A percentile compares a stretch with the other conserved stretches of the same genome.
Evolutionary conservation across 2,888 invertebrate genomes (phyloP).

Genomic region (Dolichopus griseipennis): DNA sequence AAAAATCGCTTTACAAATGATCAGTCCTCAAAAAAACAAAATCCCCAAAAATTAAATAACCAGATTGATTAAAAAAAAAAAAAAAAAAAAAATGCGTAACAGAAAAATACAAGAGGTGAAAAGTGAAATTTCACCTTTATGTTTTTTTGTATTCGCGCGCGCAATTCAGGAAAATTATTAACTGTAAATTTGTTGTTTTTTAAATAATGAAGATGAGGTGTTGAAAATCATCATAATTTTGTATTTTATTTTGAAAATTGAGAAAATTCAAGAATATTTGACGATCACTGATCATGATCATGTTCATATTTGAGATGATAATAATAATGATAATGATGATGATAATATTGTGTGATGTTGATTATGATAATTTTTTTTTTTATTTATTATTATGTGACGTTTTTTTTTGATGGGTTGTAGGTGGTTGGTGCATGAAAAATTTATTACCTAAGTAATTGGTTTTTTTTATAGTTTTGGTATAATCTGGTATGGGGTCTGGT

Average conservation of each 20-base stretch:
- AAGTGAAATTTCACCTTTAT: neutral
- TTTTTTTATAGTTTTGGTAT: neutral
- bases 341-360: neutral
- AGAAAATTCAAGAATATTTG: too few species aligned
- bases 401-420: neutral
- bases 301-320: neutral
- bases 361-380: too few species aligned
- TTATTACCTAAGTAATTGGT: neutral
- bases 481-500: neutral
- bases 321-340: neutral
- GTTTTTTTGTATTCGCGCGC: neutral
- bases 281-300: too few species aligned
- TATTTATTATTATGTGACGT: too few species aligned
- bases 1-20: too few species aligned
- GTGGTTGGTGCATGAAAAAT: neutral
- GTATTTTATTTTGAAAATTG: neutral
- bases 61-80: neutral
- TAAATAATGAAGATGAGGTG: neutral
- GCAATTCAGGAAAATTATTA: neutral
- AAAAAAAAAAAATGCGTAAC: neutral
- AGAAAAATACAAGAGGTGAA: neutral
- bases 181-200: too few species aligned
- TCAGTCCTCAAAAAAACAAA: too few species aligned
- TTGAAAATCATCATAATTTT: neutral
- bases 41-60: too few species aligned